These are phyloP conservation scores for Peribatodes rhomboidaria DNA, from an alignment of 2,888 invertebrate species.

Conservation along the genomic window DNA sequence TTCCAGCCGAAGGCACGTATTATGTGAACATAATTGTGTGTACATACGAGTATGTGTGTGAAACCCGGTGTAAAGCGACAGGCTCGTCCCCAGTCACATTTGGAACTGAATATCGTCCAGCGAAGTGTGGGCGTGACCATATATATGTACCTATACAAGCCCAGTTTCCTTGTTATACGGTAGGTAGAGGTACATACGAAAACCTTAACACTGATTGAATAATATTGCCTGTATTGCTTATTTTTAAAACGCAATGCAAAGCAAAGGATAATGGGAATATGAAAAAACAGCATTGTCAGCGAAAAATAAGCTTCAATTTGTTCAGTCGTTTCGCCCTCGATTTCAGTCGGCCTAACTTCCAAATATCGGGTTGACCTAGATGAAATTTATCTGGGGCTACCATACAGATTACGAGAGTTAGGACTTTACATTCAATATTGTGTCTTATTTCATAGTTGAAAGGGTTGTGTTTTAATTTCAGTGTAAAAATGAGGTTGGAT, in stretches of 20 bases:
- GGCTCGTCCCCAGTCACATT: too few relatives aligned
- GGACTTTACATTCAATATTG: constrained; percentile 15
- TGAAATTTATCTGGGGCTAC: constrained; percentile 52
- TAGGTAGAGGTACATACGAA: too few relatives aligned
- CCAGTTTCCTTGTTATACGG: too few relatives aligned
- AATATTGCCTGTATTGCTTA: not conserved
- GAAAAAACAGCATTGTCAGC: constrained; percentile 38
- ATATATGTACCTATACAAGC: too few relatives aligned
- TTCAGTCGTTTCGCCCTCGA: constrained; percentile 46
- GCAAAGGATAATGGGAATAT: constrained; percentile 23
- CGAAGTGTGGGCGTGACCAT: too few relatives aligned
- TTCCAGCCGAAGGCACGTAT: too few relatives aligned
- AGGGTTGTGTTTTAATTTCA: not conserved
- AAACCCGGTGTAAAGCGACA: too few relatives aligned
- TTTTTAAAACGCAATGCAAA: not conserved
- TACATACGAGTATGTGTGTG: too few relatives aligned
- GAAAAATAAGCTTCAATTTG: constrained; percentile 42
- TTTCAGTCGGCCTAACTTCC: constrained; percentile 47
- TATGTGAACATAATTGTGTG: too few relatives aligned
- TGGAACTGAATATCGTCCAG: too few relatives aligned
- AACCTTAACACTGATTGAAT: too few relatives aligned
- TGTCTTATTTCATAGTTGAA: not conserved
- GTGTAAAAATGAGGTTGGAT: not conserved
- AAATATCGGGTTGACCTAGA: constrained; percentile 68
- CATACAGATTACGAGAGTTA: constrained; percentile 4